A percentile compares a stretch with the other conserved stretches of the same genome.
Conservation (phyloP, 2,113 vertebrate genomes). For the Ceratotherium simum region DNA sequence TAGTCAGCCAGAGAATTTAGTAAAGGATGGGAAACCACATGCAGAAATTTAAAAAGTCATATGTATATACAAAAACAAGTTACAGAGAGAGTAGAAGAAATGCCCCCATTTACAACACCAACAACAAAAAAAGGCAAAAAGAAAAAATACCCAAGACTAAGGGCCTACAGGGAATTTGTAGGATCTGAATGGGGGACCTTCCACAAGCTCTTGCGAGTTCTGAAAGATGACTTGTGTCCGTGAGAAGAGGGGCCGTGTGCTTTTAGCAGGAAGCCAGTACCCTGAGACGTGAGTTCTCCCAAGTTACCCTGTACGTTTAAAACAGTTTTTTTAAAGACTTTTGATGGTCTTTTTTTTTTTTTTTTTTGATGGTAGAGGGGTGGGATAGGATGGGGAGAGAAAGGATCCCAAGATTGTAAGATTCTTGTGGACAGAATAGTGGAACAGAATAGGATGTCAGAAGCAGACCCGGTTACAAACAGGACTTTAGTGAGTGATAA, state of each 20-base stretch:
- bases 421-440: too few species aligned
- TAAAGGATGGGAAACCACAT: neutral
- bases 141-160: neutral
- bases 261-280: too few species aligned
- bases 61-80: neutral
- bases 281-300: too few species aligned
- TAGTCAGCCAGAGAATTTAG: neutral
- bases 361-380: neutral
- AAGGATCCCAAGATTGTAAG: neutral
- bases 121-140: accelerated
- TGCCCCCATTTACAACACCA: neutral
- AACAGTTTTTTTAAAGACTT: neutral
- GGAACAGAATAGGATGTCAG: neutral
- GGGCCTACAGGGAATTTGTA: accelerated
- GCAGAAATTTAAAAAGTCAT: neutral
- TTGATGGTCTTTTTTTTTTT: neutral
- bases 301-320: neutral
- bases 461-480: neutral
- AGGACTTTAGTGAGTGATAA: too few species aligned
- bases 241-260: too few species aligned
- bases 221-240: too few species aligned
- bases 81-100: neutral
- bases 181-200: neutral
- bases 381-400: neutral
- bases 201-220: neutral